A percentile compares a stretch with the other conserved stretches of the same genome.
Evolutionary conservation across 2,797 vertebrate genomes (phyloP).

Genomic region (Cuculus canorus): DNA sequence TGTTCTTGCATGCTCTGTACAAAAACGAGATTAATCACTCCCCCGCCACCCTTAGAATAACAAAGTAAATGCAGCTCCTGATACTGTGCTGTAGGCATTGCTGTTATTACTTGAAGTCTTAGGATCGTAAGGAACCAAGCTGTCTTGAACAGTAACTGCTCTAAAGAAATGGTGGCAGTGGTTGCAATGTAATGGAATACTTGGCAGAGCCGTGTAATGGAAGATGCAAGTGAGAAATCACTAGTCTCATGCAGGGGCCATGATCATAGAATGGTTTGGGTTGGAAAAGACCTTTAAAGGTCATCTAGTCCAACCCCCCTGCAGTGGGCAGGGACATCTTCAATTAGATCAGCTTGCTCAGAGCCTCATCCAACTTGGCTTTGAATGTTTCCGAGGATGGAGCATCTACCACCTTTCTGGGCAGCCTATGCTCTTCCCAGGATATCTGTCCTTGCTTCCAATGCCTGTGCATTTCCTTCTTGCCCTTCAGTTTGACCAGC

Average conservation of each 20-base stretch:
- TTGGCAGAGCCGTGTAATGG: background rate
- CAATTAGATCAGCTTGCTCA: background rate
- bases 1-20: background rate
- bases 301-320: background rate
- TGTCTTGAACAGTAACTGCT: background rate
- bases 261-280: background rate
- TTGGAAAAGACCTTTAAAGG: background rate
- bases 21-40: background rate
- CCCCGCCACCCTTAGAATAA: background rate
- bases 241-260: accelerated
- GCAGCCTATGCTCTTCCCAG: background rate
- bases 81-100: background rate
- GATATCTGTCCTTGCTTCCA: no score
- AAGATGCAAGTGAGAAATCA: background rate
- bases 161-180: background rate
- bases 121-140: background rate
- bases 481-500: no score
- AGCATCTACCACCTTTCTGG: background rate
- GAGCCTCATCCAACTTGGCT: background rate
- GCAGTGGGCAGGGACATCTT: background rate
- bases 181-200: background rate
- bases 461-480: no score
- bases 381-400: background rate
- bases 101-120: background rate
- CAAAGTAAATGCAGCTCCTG: background rate